A percentile compares a stretch with the other conserved stretches of the same genome.
These are phyloP conservation scores for Parasteatoda lunata DNA, from an alignment of 2,888 invertebrate species.

Conservation along the genomic window DNA sequence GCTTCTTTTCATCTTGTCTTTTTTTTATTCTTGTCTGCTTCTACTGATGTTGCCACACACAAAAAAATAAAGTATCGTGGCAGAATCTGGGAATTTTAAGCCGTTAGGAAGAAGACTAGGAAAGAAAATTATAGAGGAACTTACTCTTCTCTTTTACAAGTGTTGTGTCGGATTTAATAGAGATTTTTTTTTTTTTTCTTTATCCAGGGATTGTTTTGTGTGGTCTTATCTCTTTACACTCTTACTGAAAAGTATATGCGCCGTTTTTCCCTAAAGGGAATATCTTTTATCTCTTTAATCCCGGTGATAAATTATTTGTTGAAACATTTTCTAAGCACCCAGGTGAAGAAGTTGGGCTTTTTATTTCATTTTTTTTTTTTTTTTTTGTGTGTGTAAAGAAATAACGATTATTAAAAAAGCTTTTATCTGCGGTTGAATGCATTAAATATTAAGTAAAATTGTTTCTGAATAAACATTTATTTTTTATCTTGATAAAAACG, in stretches of 20 bases:
- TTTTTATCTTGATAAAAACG: neutral
- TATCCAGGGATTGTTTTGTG: neutral
- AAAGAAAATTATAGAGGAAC: constrained; percentile 23
- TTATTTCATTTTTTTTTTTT: neutral
- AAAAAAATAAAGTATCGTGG: constrained; percentile 4
- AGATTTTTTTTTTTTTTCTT: constrained; percentile 3
- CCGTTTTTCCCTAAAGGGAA: constrained; percentile 20
- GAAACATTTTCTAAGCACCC: constrained; percentile 19
- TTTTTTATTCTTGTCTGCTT: neutral
- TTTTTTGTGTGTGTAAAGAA: neutral
- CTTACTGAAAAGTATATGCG: neutral
- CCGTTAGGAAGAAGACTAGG: constrained; percentile 11
- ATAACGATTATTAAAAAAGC: neutral
- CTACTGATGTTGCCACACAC: constrained; percentile 19
- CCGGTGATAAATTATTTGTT: constrained; percentile 31
- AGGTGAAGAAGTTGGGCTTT: neutral
- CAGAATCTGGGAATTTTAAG: constrained; percentile 36
- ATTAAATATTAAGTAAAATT: neutral
- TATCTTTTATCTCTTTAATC: constrained; percentile 37
- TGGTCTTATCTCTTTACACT: constrained; percentile 34
- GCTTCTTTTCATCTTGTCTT: neutral
- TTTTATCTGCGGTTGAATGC: neutral
- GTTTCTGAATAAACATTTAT: neutral
- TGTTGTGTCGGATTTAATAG: neutral
- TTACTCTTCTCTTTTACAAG: neutral